Conservation (phyloP, 2,888 invertebrate genomes). For the Drosophila glabriapex region DNA sequence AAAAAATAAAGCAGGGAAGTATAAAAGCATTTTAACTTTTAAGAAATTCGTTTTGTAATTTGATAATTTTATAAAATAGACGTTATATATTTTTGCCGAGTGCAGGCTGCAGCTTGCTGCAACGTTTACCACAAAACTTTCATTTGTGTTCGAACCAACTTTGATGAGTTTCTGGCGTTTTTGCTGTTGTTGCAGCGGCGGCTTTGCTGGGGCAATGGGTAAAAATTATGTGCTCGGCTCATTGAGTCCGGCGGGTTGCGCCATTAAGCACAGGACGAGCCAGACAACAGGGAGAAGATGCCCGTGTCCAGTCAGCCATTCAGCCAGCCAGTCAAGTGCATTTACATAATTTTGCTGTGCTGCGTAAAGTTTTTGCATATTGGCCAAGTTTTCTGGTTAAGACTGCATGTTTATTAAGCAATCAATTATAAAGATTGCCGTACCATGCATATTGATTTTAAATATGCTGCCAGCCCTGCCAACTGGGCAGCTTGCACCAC, state of each 20-base stretch:
- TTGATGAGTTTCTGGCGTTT: slow-evolving; percentile 64
- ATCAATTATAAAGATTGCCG: slow-evolving; percentile 66
- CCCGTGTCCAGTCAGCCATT: slow-evolving; percentile 26
- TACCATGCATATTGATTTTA: slow-evolving; percentile 54
- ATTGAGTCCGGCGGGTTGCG: slow-evolving; percentile 68
- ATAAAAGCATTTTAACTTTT: background rate
- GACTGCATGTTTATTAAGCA: slow-evolving; percentile 68
- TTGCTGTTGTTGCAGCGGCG: slow-evolving; percentile 18
- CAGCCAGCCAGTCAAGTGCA: slow-evolving; percentile 57
- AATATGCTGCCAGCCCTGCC: slow-evolving; percentile 19
- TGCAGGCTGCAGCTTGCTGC: slow-evolving; percentile 42
- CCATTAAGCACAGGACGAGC: slow-evolving; percentile 59
- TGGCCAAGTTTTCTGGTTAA: slow-evolving; percentile 63
- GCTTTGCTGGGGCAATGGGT: slow-evolving; percentile 31
- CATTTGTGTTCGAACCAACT: slow-evolving; percentile 76
- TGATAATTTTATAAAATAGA: background rate
- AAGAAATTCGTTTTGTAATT: background rate
- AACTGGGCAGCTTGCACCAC: background rate
- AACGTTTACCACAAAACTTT: slow-evolving; percentile 66
- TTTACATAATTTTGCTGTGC: slow-evolving; percentile 72
- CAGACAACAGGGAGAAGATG: slow-evolving; percentile 20
- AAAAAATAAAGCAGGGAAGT: background rate
- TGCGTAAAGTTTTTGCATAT: slow-evolving; percentile 67
- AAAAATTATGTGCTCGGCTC: slow-evolving; percentile 71
- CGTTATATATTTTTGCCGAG: background rate